Conservation (phyloP, 2,888 invertebrate genomes). For the Neoitamus cyanurus region DNA sequence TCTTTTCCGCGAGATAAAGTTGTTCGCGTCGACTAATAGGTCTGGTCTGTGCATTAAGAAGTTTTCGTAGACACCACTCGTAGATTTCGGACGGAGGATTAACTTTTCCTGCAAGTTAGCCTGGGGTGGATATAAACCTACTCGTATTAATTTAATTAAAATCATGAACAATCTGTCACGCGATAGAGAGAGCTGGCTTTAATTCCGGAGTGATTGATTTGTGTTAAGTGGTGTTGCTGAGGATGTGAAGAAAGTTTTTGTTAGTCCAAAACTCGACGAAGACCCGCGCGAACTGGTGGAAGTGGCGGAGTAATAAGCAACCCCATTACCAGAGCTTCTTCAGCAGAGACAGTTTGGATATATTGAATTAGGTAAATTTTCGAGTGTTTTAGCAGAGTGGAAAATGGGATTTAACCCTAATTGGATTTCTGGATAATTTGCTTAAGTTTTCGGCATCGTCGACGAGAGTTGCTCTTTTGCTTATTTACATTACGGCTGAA, state of each 20-base stretch:
- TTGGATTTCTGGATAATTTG: neutral
- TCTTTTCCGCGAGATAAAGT: neutral
- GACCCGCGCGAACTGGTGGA: neutral
- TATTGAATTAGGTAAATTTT: neutral
- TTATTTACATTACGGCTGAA: neutral
- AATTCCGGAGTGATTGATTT: neutral
- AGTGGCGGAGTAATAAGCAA: neutral
- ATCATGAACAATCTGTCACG: neutral
- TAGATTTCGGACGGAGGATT: neutral
- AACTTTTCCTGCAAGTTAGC: neutral
- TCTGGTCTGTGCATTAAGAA: neutral
- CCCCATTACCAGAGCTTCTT: neutral
- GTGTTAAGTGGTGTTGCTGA: neutral
- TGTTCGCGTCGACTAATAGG: neutral
- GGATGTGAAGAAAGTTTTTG: neutral
- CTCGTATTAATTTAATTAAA: neutral
- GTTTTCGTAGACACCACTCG: neutral
- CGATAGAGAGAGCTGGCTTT: neutral
- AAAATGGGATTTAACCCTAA: neutral
- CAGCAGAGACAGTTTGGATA: neutral
- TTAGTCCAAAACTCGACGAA: neutral
- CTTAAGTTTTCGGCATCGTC: neutral
- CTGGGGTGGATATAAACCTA: neutral
- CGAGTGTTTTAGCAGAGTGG: neutral
- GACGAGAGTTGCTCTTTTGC: neutral